Evolutionary conservation across 2,113 vertebrate genomes (phyloP).

Genomic region (Eidolon helvum): DNA sequence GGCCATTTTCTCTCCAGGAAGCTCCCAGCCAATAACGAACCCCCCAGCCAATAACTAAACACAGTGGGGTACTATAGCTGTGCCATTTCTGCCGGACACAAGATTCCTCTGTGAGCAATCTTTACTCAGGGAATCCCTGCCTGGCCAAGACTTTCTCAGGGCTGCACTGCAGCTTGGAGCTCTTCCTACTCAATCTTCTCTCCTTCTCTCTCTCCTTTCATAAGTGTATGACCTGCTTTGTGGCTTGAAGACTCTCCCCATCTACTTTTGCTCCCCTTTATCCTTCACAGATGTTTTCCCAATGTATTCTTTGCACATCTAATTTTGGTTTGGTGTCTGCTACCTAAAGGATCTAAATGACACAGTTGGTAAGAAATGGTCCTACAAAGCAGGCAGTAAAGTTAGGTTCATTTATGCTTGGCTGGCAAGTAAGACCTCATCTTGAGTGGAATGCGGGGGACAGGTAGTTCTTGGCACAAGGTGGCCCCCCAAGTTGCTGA

Average conservation of each 20-base stretch:
- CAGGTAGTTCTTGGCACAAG: background rate
- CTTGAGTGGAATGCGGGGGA: background rate
- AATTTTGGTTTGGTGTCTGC: background rate
- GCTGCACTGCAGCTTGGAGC: background rate
- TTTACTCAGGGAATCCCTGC: background rate
- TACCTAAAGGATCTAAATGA: background rate
- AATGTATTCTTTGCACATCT: background rate
- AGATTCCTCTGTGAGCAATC: background rate
- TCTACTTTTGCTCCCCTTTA: background rate
- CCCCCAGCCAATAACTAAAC: background rate
- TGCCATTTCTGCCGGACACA: background rate
- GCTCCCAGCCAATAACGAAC: background rate
- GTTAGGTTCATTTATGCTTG: background rate
- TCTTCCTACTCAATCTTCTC: background rate
- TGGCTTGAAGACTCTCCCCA: background rate
- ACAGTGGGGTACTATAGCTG: too few relatives aligned
- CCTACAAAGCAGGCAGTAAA: background rate
- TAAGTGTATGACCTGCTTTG: background rate
- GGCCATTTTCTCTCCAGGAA: background rate
- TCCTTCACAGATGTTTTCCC: background rate
- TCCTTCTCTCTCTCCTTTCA: background rate
- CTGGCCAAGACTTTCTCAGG: background rate
- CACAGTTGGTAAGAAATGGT: background rate
- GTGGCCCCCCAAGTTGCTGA: background rate
- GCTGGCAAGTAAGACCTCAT: background rate